These are phyloP conservation scores for Cheilosia soror DNA, from an alignment of 2,888 invertebrate species.

Conservation along the genomic window DNA sequence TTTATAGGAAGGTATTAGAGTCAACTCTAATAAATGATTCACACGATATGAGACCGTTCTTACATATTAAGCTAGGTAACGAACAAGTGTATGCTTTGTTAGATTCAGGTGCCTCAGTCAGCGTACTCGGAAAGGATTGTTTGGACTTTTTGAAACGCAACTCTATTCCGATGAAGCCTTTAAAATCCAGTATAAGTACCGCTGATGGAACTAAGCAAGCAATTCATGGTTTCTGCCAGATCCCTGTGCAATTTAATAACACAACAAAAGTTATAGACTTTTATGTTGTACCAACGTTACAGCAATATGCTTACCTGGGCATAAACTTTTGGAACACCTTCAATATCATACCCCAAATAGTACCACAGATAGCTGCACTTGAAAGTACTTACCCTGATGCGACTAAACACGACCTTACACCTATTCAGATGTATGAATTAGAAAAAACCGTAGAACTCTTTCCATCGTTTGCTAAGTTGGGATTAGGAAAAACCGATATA, in stretches of 20 bases:
- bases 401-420: too few species aligned
- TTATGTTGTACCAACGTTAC: background rate
- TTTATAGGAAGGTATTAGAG: background rate
- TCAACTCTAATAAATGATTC: background rate
- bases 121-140: background rate
- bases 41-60: background rate
- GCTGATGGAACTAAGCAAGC: too few species aligned
- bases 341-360: too few species aligned
- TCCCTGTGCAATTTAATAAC: background rate
- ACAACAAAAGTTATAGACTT: background rate
- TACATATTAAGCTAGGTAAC: background rate
- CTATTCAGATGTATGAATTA: too few species aligned
- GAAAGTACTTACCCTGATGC: too few species aligned
- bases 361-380: too few species aligned
- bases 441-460: too few species aligned
- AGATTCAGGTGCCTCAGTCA: slow-evolving; percentile 4
- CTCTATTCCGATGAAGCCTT: background rate
- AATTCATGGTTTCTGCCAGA: too few species aligned
- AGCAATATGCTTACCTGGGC: too few species aligned
- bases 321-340: too few species aligned
- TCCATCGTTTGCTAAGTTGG: background rate
- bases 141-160: background rate
- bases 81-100: background rate
- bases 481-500: background rate
- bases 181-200: too few species aligned